Evolutionary conservation across 2,797 vertebrate species (phyloP).

Genomic region (Phalloptychus januarius): DNA sequence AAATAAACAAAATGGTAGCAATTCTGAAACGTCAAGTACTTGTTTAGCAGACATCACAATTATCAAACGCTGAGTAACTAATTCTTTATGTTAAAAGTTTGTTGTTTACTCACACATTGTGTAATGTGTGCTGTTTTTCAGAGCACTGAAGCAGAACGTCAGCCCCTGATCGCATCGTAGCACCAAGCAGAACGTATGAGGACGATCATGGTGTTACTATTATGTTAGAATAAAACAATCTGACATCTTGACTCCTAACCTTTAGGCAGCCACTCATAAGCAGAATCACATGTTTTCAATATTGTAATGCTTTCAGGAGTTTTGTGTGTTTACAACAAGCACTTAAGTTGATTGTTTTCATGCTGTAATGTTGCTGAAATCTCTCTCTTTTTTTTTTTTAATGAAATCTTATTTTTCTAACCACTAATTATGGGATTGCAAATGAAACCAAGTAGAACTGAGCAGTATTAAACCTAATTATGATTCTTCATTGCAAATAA

Average conservation of each 20-base stretch:
- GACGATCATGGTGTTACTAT: not conserved
- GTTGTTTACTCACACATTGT: not conserved
- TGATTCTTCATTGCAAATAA: not conserved
- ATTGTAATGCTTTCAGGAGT: slow-evolving; percentile 18
- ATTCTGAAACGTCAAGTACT: not conserved
- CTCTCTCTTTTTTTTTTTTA: not conserved
- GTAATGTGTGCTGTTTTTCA: slow-evolving; percentile 42
- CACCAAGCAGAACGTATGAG: not conserved
- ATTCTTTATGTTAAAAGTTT: not conserved
- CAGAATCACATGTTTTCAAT: slow-evolving; percentile 6
- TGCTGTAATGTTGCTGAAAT: slow-evolving; percentile 18
- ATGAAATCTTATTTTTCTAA: not conserved
- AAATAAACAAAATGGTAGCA: not conserved
- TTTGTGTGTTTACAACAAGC: not conserved
- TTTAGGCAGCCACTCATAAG: slow-evolving; percentile 12
- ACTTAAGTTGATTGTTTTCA: not conserved
- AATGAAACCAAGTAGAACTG: not conserved
- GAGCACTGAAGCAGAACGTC: slow-evolving; percentile 73
- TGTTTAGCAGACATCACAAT: not conserved
- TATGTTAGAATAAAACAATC: slow-evolving; percentile 5
- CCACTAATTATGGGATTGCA: not conserved
- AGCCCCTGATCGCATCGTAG: slow-evolving; percentile 79
- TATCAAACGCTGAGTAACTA: not conserved
- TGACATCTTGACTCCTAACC: not conserved
- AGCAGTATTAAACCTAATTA: not conserved